Base-by-base conservation (phyloP, 2,797 vertebrate species). In the Mormyrus hasselquistii region DNA sequence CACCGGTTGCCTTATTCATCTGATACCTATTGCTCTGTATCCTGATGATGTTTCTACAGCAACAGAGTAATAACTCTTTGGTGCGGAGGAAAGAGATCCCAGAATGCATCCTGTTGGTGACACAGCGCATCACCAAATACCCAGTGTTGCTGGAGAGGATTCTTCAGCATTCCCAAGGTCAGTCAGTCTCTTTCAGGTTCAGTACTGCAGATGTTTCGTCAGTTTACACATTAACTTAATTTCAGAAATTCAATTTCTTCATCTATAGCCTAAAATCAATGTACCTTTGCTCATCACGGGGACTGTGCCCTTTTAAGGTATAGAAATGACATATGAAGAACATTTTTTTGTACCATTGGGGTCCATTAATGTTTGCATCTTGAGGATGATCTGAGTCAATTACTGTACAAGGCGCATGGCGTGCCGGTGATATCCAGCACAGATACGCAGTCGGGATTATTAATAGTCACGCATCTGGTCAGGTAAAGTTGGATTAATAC, bases 71-170 rank as follows among this genome's bases (percentile, higher is more conserved):
- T 90, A 99, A 99, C 92, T 97, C 96, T n/a, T 93, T 98, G 94
- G 98, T 97, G 65, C 96, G 97, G 19, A 96, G 98, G 88, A 94
- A 96, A 91, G 98, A 98, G 90, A 97, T 99, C 93, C 98, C 98
- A 73, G 98, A 98, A 88, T 99, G 98, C 94, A 99, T 99, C 93
- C 94, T 99, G 91, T 93, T 99, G 0, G 98, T 99, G 87, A 99
- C 98, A 41, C 98, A 99, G 92, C 96, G 98, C 88, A 98, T 99
- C 91, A 99, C 98, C 5, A 99, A 99, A 89, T 99, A 99, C 93
- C 98, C 98, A 1, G 98, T 99, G 73, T 95, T 99, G 90, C 96
- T 99, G 92, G 97, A 99, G 94, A 97, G 98, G 94, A 97, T 99
- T 92, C 89, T 99, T 8, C 97, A 96, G 0, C 97, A 97, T 87